Base-by-base conservation (phyloP, 1,140 invertebrate species). In the Drosophila pachea region DNA sequence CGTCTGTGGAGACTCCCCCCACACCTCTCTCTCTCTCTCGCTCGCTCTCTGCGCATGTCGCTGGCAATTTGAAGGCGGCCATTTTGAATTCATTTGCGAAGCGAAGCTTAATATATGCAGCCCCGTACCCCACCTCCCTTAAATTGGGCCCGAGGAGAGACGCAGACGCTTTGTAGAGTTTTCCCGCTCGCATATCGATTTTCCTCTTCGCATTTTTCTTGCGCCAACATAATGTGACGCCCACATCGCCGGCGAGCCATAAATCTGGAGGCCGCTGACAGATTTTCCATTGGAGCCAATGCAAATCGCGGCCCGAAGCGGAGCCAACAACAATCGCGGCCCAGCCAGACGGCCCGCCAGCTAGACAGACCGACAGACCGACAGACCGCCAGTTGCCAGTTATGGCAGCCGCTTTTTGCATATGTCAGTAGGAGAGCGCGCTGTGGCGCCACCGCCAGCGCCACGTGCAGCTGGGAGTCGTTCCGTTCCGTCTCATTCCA, bases 51-150 rank as follows among this genome's bases (percentile, higher is more conserved):
- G 76, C 79, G 76, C 79, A 84, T 76, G 63, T 49, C 56, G 9
- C 68, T 29, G 53, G 31, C 29, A 8, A 43, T 67, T 61, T 76
- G 82, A 84, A 49, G 70, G 59, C 81, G n/a, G 81, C 81, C 81
- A 86, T 86, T 86, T 86, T 86, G 82, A 81, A 86, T 81, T 62
- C 31, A 81, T 86, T 86, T 83, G 59, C 62, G 54, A 66, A 47
- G 59, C 62, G 54, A 66, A 47, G 33, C 12, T 32, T 36, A 47
- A 47, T 58, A 14, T 65, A 48, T 59, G 43, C 42, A 58, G n/a
- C 47, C 42, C 32, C 32, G 12, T 12, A 11, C 42, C 48, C 7
- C 12, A 22, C 0, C 12, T 47, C 14, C 0, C 36, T 12, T 32
- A 45, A 35, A 12, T 22, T 22, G 33, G 16, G 63, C 12, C 8